phyloP scores from a whole-genome alignment of 2,797 vertebrate species.

The Acropternis orthonyx region DNA sequence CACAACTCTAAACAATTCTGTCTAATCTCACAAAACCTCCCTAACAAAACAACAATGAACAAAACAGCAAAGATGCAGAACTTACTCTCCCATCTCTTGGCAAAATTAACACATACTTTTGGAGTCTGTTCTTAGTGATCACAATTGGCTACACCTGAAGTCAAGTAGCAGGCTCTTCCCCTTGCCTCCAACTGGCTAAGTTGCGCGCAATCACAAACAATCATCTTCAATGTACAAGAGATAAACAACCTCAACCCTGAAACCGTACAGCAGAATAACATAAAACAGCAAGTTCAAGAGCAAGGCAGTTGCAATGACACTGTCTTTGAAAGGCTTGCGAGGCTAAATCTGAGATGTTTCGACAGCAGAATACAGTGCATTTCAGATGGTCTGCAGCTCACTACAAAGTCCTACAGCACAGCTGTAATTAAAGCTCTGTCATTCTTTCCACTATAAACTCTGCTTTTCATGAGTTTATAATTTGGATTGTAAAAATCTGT shows the following conservation, averaged over 20 bases:
- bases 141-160: background rate
- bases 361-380: background rate
- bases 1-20: background rate
- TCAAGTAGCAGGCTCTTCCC: background rate
- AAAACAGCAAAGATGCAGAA: background rate
- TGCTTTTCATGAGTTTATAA: constrained; percentile 40
- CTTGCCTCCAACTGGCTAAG: background rate
- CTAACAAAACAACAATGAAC: background rate
- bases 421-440: constrained; percentile 26
- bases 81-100: background rate
- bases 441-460: constrained; percentile 46
- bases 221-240: background rate
- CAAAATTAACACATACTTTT: background rate
- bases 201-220: background rate
- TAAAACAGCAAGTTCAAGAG: background rate
- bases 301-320: background rate
- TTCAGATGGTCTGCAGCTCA: background rate
- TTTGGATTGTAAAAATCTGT: constrained; percentile 38
- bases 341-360: background rate
- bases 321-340: background rate
- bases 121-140: background rate
- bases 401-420: background rate
- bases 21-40: background rate
- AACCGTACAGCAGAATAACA: background rate
- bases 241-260: background rate